Evolutionary conservation across 2,113 vertebrate species (phyloP), one percentile per base, ranked within the genome.

Genomic region (Colinus virginianus): DNA sequence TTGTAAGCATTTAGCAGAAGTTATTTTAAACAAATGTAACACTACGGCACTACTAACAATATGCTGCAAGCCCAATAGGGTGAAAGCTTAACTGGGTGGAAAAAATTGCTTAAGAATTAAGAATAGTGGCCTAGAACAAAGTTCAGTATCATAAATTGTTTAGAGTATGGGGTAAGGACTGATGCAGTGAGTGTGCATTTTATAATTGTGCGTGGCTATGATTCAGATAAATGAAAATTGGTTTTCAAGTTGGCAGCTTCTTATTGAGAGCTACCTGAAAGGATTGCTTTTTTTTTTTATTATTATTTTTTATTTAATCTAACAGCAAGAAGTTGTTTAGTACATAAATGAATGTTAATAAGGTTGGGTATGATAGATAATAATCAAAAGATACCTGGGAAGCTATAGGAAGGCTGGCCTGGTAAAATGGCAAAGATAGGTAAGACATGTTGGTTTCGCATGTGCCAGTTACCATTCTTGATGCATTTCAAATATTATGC

Each of bases 1-100:
- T 75, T 78, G 56, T 34, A 89, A 86, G 86, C 78, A 25, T 66
- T 91, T 84, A 81, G 63, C 66, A 81, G 84, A 75, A 96, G 78
- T 90, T 64, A 86, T 94, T 91, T 88, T 69, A 61, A 90, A 51
- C 62, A n/a, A 34, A 18, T 86, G 72, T 93, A 81, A 90, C 84
- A 25, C 46, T 48, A 45, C 62, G 70, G 53, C 82, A 78, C 72
- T 93, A 51, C 45, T 38, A 91, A 85, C 78, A 90, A 80, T 80
- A 76, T 30, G 66, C 74, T 89, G 49, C 34, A 89, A 80, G 70
- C 71, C 76, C 66, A 63, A 61, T 78, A 90, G 88, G 58, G 84
- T 76, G 69, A 87, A 90, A 87, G 49, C 45, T 67, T 46, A 70
- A 66, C 91, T 56, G 71, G 61, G 23, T 15, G 34, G 40, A 40